Base-by-base conservation (phyloP, 2,113 vertebrate genomes). In the Syngnathus typhle region DNA sequence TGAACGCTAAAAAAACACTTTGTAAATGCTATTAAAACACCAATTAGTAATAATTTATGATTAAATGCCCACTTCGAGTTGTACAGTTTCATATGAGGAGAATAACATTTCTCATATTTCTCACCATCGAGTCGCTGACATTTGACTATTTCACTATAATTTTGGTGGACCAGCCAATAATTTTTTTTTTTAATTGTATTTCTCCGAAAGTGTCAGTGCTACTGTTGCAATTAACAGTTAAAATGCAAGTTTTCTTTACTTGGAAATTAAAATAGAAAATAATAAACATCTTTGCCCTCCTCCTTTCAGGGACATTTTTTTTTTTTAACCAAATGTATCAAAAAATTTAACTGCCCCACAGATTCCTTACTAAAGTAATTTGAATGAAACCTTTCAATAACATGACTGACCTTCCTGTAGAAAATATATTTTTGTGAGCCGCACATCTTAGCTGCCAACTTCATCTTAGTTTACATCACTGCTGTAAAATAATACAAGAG, bases 401-500 rank as follows among this genome's bases (percentile, higher is more conserved):
- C 27, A 18, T 7, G 55, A 58, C 13, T 36, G 55, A 58, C 7
- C 27, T 36, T 36, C 36, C 6, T 58, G 27, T 58, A 16, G 5
- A 15, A 36, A 36, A 58, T n/a, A 11, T 36, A 36, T 58, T 36
- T 27, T 58, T 36, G 13, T 58, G 27, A 58, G 6, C 7, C 3
- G 27, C 55, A 16, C 27, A 36, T 58, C 6, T 4, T 7, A 8
- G 27, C 55, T 58, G 7, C 55, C 27, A 58, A 58, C 55, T 16
- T 16, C 55, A 16, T 32, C 55, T 58, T 58, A 21, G 21, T 55
- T 55, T 55, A 55, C 52, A 27, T 55, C 27, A 2, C 27, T 36
- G 55, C 55, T 58, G 55, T 58, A 58, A 58, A 36, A 58, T 32
- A 36, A 58, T 58, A 36, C 13, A 27, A 27, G 55, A 36, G 55